A percentile compares a stretch with the other conserved stretches of the same genome.
phyloP scores from a whole-genome alignment of 1,140 invertebrate species.

The Nymphalis io region DNA sequence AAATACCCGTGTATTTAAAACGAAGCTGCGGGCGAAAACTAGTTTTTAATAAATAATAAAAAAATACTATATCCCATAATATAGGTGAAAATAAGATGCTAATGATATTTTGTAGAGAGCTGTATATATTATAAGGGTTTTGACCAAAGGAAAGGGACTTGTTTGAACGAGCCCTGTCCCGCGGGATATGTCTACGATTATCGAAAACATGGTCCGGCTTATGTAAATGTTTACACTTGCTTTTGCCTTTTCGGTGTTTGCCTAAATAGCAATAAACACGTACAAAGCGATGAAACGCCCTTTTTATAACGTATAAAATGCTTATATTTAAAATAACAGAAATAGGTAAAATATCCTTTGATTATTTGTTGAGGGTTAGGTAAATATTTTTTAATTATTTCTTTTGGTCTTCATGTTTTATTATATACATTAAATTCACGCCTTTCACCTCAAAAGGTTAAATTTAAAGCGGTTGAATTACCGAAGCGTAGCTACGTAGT shows the following conservation, averaged over 20 bases:
- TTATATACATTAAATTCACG: too few species aligned
- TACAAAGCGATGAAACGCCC: background rate
- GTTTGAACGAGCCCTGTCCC: constrained; percentile 10
- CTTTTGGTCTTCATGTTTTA: too few species aligned
- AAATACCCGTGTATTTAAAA: too few species aligned
- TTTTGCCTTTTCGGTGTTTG: background rate
- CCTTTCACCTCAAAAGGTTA: too few species aligned
- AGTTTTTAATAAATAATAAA: too few species aligned
- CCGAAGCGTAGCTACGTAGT: too few species aligned
- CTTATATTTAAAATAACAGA: background rate
- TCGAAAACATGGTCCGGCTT: constrained; percentile 31
- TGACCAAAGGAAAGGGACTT: background rate
- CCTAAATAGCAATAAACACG: background rate
- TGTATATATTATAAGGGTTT: background rate
- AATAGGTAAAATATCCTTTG: too few species aligned
- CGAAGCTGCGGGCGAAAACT: too few species aligned
- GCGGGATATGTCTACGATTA: constrained; percentile 16
- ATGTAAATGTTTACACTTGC: constrained; percentile 22
- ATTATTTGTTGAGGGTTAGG: too few species aligned
- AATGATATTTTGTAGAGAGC: background rate
- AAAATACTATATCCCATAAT: too few species aligned
- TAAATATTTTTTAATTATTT: background rate
- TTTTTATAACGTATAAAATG: background rate
- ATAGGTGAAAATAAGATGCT: background rate
- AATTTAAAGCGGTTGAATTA: too few species aligned